Conservation (phyloP, 2,797 vertebrate species). For the Schizopygopsis pylzovi region DNA sequence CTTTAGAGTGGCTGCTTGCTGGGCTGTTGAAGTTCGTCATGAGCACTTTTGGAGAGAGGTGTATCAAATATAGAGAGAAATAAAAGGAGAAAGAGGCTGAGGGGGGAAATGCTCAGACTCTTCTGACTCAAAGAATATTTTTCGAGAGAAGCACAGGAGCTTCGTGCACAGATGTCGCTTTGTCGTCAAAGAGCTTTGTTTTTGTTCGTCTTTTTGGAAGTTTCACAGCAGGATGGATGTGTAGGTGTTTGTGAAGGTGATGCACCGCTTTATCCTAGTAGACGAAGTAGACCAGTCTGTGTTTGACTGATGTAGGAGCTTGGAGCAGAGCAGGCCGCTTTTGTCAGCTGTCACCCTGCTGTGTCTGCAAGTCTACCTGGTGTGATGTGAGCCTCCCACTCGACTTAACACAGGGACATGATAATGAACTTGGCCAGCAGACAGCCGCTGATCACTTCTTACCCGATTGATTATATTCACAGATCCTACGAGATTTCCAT, state of each 20-base stretch:
- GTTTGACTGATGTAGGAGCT: constrained; percentile 36
- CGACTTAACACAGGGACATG: neutral
- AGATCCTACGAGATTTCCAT: neutral
- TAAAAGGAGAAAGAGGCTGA: constrained; percentile 19
- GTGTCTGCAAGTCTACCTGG: constrained; percentile 24
- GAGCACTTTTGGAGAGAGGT: constrained; percentile 38
- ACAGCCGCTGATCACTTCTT: neutral
- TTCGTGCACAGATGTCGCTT: constrained; percentile 24
- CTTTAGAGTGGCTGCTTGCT: constrained; percentile 37
- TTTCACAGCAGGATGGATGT: constrained; percentile 22
- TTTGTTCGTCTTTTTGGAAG: constrained; percentile 22
- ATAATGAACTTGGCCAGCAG: constrained; percentile 32
- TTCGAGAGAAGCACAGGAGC: constrained; percentile 6
- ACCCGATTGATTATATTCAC: constrained; percentile 14
- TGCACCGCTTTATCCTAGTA: no score
- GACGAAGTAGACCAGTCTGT: constrained; percentile 21
- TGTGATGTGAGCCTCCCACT: neutral
- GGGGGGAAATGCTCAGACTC: neutral
- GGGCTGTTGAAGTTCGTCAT: constrained; percentile 44
- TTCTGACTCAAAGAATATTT: constrained; percentile 36
- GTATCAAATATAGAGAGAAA: constrained; percentile 34
- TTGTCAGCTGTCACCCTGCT: constrained; percentile 38
- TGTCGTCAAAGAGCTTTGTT: constrained; percentile 49
- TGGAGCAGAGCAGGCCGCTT: neutral
- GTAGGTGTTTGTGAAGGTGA: constrained; percentile 25